A percentile compares a stretch with the other conserved stretches of the same genome.
Evolutionary conservation across 53 echinoderm and acorn worm genomes (phyloP).

Genomic region (Crossaster papposus): DNA sequence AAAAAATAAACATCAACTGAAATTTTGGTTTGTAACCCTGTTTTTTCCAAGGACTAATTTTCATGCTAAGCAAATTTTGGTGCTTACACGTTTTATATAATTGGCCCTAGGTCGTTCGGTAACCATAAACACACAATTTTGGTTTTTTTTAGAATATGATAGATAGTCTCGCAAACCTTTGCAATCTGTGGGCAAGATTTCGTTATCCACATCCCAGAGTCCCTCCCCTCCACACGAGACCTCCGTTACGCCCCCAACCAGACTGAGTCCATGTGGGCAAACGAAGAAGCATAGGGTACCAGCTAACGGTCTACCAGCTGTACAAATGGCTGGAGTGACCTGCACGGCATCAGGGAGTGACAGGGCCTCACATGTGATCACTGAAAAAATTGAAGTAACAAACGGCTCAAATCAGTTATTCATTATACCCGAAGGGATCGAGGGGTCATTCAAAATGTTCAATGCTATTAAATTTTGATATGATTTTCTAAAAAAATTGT

Average conservation of each 20-base stretch:
- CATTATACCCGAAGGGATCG: no score
- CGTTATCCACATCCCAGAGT: slow-evolving; percentile 7
- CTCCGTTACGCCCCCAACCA: slow-evolving; percentile 8
- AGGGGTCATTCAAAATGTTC: no score
- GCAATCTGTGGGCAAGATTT: slow-evolving; percentile 5
- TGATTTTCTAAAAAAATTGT: no score
- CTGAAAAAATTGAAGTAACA: background rate
- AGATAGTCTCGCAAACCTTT: slow-evolving; percentile 11
- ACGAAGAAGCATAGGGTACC: slow-evolving; percentile 40
- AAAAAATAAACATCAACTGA: no score
- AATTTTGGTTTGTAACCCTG: no score
- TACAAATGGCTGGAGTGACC: slow-evolving; percentile 24
- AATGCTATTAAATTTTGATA: no score
- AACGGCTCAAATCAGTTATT: background rate
- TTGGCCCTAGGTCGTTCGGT: no score
- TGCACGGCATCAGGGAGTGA: slow-evolving; percentile 21
- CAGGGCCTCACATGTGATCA: slow-evolving; percentile 36
- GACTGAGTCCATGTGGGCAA: slow-evolving; percentile 17
- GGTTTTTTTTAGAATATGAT: background rate
- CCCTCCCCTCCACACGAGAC: slow-evolving; percentile 10
- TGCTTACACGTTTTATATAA: no score
- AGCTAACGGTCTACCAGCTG: slow-evolving; percentile 9
- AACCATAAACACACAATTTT: no score
- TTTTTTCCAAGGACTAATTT: no score
- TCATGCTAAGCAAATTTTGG: no score